phyloP scores from a whole-genome alignment of 1,140 invertebrate species.

The Brachionus calyciflorus region DNA sequence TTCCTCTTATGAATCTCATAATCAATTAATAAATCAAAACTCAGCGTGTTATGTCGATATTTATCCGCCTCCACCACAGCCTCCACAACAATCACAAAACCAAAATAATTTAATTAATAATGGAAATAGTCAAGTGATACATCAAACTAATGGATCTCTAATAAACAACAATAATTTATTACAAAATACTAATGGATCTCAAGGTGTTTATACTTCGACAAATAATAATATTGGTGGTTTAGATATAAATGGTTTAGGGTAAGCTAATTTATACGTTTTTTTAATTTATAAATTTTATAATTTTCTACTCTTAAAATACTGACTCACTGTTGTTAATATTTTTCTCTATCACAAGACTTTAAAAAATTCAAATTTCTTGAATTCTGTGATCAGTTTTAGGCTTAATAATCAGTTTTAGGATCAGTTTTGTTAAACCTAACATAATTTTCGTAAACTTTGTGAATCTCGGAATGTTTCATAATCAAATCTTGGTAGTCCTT shows the following conservation, averaged over 20 bases:
- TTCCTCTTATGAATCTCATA: conserved; percentile 22
- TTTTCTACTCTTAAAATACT: too few species aligned
- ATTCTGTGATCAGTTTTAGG: too few species aligned
- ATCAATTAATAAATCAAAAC: conserved; percentile 33
- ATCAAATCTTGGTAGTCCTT: too few species aligned
- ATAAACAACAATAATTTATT: conserved; percentile 1
- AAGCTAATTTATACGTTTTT: too few species aligned
- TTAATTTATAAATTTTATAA: too few species aligned
- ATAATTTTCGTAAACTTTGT: too few species aligned
- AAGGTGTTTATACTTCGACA: neutral
- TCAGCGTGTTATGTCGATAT: conserved; percentile 17
- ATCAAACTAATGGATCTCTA: neutral
- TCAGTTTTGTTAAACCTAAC: too few species aligned
- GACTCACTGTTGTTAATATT: too few species aligned
- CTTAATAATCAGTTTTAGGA: too few species aligned
- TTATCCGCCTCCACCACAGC: neutral
- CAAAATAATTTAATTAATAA: neutral
- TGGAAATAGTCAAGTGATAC: neutral
- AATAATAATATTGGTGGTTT: neutral
- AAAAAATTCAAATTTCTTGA: too few species aligned
- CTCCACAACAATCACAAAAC: neutral
- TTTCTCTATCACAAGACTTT: too few species aligned
- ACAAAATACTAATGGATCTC: neutral
- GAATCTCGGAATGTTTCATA: too few species aligned
- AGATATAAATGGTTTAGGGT: conserved; percentile 18